These are phyloP conservation scores for Haliclystus octoradiatus DNA, from an alignment of 30 jellyfish, hydroid and myxozoan genomes.

Conservation along the genomic window DNA sequence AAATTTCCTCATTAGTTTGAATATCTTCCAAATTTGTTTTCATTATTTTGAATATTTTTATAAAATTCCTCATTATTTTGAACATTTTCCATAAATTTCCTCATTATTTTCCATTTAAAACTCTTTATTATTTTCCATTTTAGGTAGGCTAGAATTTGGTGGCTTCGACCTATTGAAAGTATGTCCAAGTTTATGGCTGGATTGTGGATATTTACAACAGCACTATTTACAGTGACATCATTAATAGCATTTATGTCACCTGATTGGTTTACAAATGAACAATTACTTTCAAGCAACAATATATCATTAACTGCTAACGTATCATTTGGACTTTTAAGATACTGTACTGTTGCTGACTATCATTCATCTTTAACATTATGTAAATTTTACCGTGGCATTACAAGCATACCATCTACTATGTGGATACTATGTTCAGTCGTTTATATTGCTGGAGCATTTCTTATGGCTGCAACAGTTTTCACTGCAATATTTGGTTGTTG, in stretches of 20 bases:
- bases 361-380: conserved; percentile 40
- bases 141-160: too few species aligned
- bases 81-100: too few species aligned
- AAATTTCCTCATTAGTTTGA: too few species aligned
- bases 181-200: conserved; percentile 61
- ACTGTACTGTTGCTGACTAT: conserved; percentile 39
- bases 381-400: conserved; percentile 41
- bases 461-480: conserved; percentile 34
- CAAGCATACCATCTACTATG: conserved; percentile 62
- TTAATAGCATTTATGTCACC: conserved; percentile 60
- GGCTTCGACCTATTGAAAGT: too few species aligned
- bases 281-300: too few species aligned
- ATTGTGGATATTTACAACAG: conserved; percentile 42
- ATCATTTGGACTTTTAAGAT: conserved; percentile 67
- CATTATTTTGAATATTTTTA: too few species aligned
- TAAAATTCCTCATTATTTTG: too few species aligned
- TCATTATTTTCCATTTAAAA: too few species aligned
- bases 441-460: conserved; percentile 48
- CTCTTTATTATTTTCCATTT: too few species aligned
- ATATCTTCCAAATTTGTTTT: too few species aligned
- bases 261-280: conserved; percentile 75
- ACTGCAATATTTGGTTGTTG: conserved; percentile 56
- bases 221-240: conserved; percentile 44
- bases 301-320: conserved; percentile 22
- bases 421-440: conserved; percentile 75